Evolutionary conservation across 2,888 invertebrate species (phyloP).

Genomic region (Scaeva pyrastri): DNA sequence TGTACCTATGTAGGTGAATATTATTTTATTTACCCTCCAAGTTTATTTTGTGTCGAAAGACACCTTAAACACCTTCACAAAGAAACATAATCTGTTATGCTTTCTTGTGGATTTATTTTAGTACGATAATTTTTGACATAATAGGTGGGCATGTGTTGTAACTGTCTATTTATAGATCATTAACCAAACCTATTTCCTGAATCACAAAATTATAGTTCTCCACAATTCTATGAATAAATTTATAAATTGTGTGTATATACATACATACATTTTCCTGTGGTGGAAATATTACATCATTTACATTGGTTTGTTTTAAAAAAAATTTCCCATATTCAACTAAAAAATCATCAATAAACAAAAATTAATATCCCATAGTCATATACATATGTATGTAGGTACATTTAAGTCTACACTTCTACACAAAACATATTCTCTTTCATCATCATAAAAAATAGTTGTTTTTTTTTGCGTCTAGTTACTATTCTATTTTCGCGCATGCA

Average conservation of each 20-base stretch:
- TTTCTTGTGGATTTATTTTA: too few species aligned
- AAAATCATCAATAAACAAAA: slow-evolving; percentile 55
- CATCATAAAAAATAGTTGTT: slow-evolving; percentile 5
- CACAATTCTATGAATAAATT: not conserved
- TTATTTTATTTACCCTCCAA: too few species aligned
- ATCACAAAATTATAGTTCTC: not conserved
- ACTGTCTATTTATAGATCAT: not conserved
- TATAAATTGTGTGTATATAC: not conserved
- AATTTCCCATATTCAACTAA: slow-evolving; percentile 3
- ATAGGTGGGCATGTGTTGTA: too few species aligned
- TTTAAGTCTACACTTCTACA: slow-evolving; percentile 18
- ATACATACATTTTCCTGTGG: too few species aligned
- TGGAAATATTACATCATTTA: slow-evolving; percentile 36
- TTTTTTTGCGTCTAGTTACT: slow-evolving; percentile 13
- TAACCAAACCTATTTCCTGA: slow-evolving; percentile 10
- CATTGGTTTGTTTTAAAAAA: not conserved
- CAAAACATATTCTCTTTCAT: slow-evolving; percentile 7
- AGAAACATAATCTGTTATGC: too few species aligned
- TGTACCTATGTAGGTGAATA: too few species aligned
- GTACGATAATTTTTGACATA: too few species aligned
- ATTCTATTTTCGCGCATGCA: slow-evolving; percentile 35
- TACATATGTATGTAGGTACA: slow-evolving; percentile 19
- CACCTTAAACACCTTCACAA: too few species aligned
- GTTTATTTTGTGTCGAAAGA: too few species aligned
- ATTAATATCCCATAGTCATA: slow-evolving; percentile 52